Evolutionary conservation across 2,888 invertebrate species (phyloP).

Genomic region (Ceraclea dissimilis): DNA sequence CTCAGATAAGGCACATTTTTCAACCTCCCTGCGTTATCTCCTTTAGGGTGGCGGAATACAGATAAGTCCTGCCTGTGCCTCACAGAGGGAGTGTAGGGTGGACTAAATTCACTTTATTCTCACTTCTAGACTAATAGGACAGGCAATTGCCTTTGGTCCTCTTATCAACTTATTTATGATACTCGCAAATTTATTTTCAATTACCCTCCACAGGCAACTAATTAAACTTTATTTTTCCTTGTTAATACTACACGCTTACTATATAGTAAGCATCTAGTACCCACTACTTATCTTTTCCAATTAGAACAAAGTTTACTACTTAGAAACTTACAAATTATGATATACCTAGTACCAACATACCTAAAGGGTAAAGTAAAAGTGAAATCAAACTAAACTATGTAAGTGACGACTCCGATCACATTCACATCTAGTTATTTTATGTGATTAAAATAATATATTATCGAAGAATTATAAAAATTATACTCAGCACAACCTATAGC

Average conservation of each 20-base stretch:
- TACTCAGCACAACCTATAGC: too few species aligned
- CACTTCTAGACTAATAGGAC: slow-evolving; percentile 2
- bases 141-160: not conserved
- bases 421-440: too few species aligned
- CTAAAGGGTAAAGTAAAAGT: too few species aligned
- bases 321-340: too few species aligned
- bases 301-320: too few species aligned
- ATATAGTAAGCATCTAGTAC: too few species aligned
- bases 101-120: slow-evolving; percentile 2
- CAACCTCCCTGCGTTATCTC: slow-evolving; percentile 5
- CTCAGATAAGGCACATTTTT: slow-evolving; percentile 9
- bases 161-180: slow-evolving; percentile 1
- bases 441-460: too few species aligned
- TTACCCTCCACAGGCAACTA: not conserved
- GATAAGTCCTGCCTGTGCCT: not conserved
- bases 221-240: not conserved
- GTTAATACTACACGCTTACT: not conserved
- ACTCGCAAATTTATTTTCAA: slow-evolving; percentile 2
- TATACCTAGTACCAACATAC: too few species aligned
- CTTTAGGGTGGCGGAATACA: not conserved
- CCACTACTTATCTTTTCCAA: too few species aligned
- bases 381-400: too few species aligned
- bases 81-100: not conserved
- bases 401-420: too few species aligned
- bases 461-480: too few species aligned